These are phyloP conservation scores for Chaetodon trifascialis DNA, from an alignment of 2,113 vertebrate species.

Conservation along the genomic window DNA sequence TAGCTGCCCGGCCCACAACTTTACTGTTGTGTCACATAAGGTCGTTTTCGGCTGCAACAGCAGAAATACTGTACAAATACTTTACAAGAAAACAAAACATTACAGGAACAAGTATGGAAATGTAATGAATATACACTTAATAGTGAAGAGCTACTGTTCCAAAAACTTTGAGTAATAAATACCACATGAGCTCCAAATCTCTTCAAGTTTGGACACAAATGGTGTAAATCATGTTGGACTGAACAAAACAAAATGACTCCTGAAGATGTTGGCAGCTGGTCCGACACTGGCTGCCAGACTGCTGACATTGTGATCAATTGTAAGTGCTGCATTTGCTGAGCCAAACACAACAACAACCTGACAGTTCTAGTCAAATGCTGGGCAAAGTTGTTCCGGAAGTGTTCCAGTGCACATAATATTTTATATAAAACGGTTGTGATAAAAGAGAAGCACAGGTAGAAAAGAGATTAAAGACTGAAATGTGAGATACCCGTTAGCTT, in stretches of 20 bases:
- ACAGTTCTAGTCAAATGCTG: slow-evolving; percentile 1
- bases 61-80: not conserved
- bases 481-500: not conserved
- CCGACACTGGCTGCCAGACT: slow-evolving; percentile 34
- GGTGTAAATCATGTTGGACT: not conserved
- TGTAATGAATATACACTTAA: not conserved
- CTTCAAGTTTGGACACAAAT: not conserved
- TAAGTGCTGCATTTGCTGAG: not conserved
- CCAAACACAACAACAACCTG: slow-evolving; percentile 53
- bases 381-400: slow-evolving; percentile 4
- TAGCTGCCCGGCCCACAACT: too few relatives aligned
- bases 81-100: not conserved
- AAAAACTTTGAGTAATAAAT: not conserved
- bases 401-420: slow-evolving; percentile 3
- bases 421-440: not conserved
- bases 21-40: too few relatives aligned
- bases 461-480: not conserved
- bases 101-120: not conserved
- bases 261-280: slow-evolving; percentile 43
- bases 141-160: not conserved
- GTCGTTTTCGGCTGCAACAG: too few relatives aligned
- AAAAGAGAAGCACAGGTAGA: not conserved
- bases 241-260: slow-evolving; percentile 23
- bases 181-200: not conserved
- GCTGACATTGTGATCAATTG: slow-evolving; percentile 40